phyloP scores from a whole-genome alignment of 92 coral and sea anemone species.

The Actinernus sp. region DNA sequence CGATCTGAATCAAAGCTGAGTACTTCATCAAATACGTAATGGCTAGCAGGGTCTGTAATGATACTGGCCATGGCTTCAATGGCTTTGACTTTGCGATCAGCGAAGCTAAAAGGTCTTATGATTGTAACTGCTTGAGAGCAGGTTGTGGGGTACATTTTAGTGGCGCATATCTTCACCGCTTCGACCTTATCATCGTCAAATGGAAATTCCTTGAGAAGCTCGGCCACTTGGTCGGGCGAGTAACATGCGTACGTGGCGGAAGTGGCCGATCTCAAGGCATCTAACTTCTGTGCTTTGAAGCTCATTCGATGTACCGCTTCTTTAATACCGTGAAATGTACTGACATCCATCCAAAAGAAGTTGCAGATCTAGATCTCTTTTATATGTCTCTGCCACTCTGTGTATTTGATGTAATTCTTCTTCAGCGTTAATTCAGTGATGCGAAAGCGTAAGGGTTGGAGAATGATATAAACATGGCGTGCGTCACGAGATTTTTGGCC shows the following conservation, averaged over 20 bases:
- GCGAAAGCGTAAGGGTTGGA: too few species aligned
- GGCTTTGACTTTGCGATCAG: constrained; percentile 43
- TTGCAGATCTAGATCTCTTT: too few species aligned
- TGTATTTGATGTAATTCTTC: too few species aligned
- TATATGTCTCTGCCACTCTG: too few species aligned
- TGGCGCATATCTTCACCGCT: constrained; percentile 56
- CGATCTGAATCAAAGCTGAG: constrained; percentile 40
- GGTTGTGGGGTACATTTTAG: constrained; percentile 30
- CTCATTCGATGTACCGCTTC: constrained; percentile 23
- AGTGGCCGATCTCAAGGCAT: constrained; percentile 29
- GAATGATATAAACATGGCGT: too few species aligned
- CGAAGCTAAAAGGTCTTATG: constrained; percentile 51
- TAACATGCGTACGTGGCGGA: constrained; percentile 38
- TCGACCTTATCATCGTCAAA: constrained; percentile 67
- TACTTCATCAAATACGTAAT: constrained; percentile 45
- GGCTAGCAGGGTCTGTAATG: constrained; percentile 47
- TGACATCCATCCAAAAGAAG: constrained; percentile 77
- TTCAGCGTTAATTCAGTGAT: too few species aligned
- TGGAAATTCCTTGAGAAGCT: constrained; percentile 45
- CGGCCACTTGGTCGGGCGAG: constrained; percentile 67
- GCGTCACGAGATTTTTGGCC: too few species aligned
- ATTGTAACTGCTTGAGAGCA: constrained; percentile 54
- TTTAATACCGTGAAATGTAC: constrained; percentile 28
- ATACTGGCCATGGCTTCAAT: constrained; percentile 38
- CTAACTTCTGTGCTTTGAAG: constrained; percentile 57